Evolutionary conservation across 2,113 vertebrate species (phyloP).

Genomic region (Eubucco bourcierii): DNA sequence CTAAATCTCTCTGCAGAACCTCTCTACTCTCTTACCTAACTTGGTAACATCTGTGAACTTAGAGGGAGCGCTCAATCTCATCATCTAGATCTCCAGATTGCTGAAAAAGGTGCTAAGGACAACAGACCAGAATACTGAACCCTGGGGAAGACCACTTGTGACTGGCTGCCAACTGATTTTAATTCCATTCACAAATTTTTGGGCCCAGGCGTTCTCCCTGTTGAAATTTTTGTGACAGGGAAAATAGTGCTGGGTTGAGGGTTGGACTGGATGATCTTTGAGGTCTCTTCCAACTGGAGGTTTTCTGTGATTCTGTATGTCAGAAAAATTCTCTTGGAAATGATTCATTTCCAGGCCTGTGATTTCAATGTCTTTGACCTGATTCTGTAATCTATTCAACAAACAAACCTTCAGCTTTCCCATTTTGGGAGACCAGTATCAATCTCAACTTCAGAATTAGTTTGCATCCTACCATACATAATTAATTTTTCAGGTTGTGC

Average conservation of each 20-base stretch:
- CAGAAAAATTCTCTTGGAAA: background rate
- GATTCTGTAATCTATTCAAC: background rate
- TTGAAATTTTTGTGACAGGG: background rate
- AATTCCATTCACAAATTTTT: too few relatives aligned
- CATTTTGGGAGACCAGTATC: background rate
- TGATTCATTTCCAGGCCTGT: background rate
- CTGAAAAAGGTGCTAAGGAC: too few relatives aligned
- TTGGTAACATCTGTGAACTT: too few relatives aligned
- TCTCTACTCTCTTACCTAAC: too few relatives aligned
- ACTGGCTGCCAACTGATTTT: too few relatives aligned
- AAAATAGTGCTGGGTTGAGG: background rate
- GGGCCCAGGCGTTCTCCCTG: background rate
- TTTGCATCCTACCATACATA: background rate
- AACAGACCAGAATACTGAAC: too few relatives aligned
- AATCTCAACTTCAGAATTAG: background rate
- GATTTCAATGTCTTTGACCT: background rate
- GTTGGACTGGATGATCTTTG: too few relatives aligned
- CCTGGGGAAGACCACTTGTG: too few relatives aligned
- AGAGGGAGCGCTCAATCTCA: too few relatives aligned
- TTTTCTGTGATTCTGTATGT: background rate
- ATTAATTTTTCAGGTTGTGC: background rate
- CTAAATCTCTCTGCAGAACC: too few relatives aligned
- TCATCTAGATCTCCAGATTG: too few relatives aligned
- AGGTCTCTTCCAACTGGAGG: too few relatives aligned
- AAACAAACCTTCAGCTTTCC: background rate